These are phyloP conservation scores for Leptestheria dahalacensis DNA, from an alignment of 1,140 invertebrate species.

Conservation along the genomic window DNA sequence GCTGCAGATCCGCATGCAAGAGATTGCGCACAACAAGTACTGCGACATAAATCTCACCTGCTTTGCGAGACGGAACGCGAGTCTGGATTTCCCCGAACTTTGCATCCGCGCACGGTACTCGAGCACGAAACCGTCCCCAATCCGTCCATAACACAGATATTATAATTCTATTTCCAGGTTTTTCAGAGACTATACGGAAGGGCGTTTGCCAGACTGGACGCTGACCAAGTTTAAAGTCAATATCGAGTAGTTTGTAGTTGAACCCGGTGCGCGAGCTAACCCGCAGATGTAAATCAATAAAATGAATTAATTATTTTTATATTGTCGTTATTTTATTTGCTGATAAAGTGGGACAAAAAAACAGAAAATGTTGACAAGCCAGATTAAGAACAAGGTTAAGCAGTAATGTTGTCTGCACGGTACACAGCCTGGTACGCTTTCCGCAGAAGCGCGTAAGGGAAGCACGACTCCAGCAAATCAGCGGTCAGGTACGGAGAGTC, in stretches of 20 bases:
- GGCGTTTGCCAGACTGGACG: neutral
- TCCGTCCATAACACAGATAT: neutral
- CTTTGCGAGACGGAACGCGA: neutral
- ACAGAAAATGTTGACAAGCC: neutral
- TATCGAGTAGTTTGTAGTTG: neutral
- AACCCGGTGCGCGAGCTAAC: neutral
- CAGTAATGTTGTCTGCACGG: slow-evolving; percentile 52
- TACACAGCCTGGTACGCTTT: slow-evolving; percentile 94
- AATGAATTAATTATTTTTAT: too few relatives aligned
- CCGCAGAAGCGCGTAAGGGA: slow-evolving; percentile 88
- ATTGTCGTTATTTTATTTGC: neutral
- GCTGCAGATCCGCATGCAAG: neutral
- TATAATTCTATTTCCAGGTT: neutral
- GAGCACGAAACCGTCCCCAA: neutral
- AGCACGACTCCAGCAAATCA: slow-evolving; percentile 94
- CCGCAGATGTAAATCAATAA: neutral
- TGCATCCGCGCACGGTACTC: neutral
- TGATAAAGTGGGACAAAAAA: neutral
- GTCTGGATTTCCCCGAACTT: neutral
- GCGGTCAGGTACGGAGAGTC: slow-evolving; percentile 94
- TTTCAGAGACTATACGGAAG: neutral
- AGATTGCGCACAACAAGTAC: neutral
- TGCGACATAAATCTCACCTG: neutral
- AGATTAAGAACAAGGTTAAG: neutral
- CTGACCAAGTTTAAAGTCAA: neutral